Evolutionary conservation across 2,888 invertebrate genomes (phyloP), one percentile per base, ranked within the genome.

Genomic region (Dolomedes plantarius): DNA sequence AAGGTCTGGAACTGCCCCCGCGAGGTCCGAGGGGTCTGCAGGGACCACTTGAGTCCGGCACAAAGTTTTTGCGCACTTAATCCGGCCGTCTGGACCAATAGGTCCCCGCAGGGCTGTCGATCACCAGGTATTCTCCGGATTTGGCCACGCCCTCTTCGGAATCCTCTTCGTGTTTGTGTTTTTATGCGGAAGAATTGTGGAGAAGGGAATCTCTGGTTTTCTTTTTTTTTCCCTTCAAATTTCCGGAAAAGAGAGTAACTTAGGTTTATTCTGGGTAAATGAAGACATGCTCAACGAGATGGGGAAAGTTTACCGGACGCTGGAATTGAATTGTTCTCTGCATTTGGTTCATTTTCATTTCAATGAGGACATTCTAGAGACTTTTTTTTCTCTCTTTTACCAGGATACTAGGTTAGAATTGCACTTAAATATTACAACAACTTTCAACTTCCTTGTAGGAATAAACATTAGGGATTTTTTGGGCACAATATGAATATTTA

Each of bases 21-120:
- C 77, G 80, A 46, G 46, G 68, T 31, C 23, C 27, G 83, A 65
- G 65, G 77, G 77, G 23, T 29, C 67, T 36, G n/a, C 83, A n/a
- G 83, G 77, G 83, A 78, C 83, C 83, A 85, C 83, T 85, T 85
- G 77, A 85, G 80, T 73, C 81, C 81, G 73, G 87, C 81, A 72
- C 77, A 78, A 69, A 77, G 67, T 72, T 65, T 77, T 65, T 72
- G 69, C 80, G 71, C 85, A 86, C 85, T 86, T 86, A 86, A 86
- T 86, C 85, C 73, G 74, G 39, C 78, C 74, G 64, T 73, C 69
- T 65, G 76, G 85, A 69, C 72, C 73, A 78, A 86, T 86, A 50
- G 85, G 64, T 79, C 85, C 85, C 85, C 27, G 74, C 85, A 79
- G 85, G 1, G 69, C 64, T 86, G 85, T 86, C 85, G 68, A 86